Evolutionary conservation across 2,888 invertebrate genomes (phyloP).

Genomic region (Leucophenga montana): DNA sequence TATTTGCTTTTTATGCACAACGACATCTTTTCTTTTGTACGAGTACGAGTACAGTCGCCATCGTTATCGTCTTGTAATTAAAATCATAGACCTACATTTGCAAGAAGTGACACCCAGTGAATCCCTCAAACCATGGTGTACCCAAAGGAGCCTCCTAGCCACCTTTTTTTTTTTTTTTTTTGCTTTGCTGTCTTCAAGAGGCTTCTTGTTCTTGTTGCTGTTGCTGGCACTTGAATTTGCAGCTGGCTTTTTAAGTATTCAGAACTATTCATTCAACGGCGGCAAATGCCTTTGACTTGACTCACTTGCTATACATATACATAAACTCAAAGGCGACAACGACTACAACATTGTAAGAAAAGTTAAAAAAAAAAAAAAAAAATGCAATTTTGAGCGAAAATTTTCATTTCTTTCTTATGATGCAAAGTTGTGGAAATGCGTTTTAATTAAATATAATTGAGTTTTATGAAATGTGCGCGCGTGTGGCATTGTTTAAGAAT

Average conservation of each 20-base stretch:
- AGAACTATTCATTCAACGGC: neutral
- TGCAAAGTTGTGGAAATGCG: constrained; percentile 41
- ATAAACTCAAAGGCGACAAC: neutral
- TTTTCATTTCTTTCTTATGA: constrained; percentile 21
- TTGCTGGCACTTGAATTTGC: constrained; percentile 23
- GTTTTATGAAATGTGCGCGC: constrained; percentile 35
- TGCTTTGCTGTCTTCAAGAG: neutral
- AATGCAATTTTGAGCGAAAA: constrained; percentile 24
- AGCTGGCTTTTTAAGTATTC: constrained; percentile 2
- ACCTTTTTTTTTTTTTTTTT: neutral
- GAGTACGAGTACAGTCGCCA: constrained; percentile 22
- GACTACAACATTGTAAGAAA: neutral
- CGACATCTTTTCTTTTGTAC: constrained; percentile 11
- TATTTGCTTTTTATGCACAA: neutral
- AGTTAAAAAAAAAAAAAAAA: constrained; percentile 17
- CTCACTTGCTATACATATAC: neutral
- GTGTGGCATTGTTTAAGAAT: constrained; percentile 14
- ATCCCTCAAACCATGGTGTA: neutral
- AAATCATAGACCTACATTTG: constrained; percentile 38
- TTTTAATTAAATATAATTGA: constrained; percentile 59
- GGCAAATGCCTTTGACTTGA: constrained; percentile 5
- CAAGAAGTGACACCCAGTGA: neutral
- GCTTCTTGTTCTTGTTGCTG: constrained; percentile 13
- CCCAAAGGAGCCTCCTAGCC: neutral
- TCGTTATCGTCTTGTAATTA: constrained; percentile 49